These are phyloP conservation scores for Danio aesculapii DNA, from an alignment of 2,797 vertebrate genomes.

Conservation along the genomic window DNA sequence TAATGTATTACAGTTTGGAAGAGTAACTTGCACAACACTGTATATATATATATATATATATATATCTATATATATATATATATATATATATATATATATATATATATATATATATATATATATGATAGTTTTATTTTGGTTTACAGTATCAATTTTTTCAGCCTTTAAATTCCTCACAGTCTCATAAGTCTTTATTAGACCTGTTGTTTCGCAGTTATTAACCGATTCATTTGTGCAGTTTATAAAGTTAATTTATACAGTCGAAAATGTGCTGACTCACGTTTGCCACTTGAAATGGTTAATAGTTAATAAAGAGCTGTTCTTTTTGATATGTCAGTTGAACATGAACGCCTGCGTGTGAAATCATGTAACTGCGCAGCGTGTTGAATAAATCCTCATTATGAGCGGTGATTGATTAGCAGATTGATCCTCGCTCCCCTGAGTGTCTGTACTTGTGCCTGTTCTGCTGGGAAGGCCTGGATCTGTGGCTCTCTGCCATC, in stretches of 20 bases:
- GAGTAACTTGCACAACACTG: too few relatives aligned
- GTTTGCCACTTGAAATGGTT: not conserved
- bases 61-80: too few relatives aligned
- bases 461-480: slow-evolving; percentile 10
- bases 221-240: not conserved
- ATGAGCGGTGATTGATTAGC: slow-evolving; percentile 49
- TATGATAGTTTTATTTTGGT: not conserved
- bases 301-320: not conserved
- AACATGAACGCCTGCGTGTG: slow-evolving; percentile 34
- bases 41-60: too few relatives aligned
- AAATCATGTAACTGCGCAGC: slow-evolving; percentile 24
- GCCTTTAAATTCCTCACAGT: not conserved
- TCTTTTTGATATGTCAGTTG: slow-evolving; percentile 7
- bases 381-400: slow-evolving; percentile 26
- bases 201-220: not conserved
- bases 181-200: slow-evolving; percentile 8
- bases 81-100: too few relatives aligned
- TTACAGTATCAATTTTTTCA: not conserved
- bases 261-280: not conserved
- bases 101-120: too few relatives aligned
- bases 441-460: slow-evolving; percentile 34
- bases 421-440: slow-evolving; percentile 49
- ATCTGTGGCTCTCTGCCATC: slow-evolving; percentile 48
- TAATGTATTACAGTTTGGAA: too few relatives aligned
- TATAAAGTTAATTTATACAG: not conserved